Evolutionary conservation across 2,888 invertebrate genomes (phyloP).

Genomic region (Ischnus inquisitorius): DNA sequence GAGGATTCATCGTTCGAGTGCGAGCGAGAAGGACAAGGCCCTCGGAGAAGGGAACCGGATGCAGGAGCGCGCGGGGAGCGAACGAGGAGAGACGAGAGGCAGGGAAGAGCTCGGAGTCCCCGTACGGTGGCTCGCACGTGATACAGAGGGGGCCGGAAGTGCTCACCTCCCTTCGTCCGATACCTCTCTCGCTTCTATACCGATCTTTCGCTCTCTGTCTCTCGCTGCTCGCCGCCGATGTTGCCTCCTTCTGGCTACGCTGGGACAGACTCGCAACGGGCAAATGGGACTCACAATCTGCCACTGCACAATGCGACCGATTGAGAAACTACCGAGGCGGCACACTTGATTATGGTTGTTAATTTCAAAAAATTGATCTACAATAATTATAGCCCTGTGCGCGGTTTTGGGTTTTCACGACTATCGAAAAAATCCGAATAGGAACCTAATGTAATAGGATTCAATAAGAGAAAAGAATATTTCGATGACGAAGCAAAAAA

Average conservation of each 20-base stretch:
- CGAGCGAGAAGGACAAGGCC: conserved; percentile 56
- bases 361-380: too few species aligned
- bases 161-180: conserved; percentile 77
- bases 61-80: conserved; percentile 60
- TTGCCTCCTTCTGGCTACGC: conserved; percentile 59
- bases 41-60: conserved; percentile 69
- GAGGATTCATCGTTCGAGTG: conserved; percentile 66
- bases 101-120: conserved; percentile 80
- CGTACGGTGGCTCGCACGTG: conserved; percentile 85
- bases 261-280: conserved; percentile 71
- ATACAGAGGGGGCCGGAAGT: conserved; percentile 85
- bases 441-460: too few species aligned
- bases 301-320: conserved; percentile 62
- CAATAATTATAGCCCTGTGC: too few species aligned
- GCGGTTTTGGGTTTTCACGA: too few species aligned
- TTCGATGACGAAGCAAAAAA: too few species aligned
- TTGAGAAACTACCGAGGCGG: neutral
- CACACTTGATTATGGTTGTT: neutral
- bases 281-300: conserved; percentile 78
- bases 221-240: conserved; percentile 59
- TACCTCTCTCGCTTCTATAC: conserved; percentile 72
- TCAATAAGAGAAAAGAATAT: neutral
- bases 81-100: conserved; percentile 68
- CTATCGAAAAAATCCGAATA: too few species aligned
- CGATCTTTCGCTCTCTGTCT: conserved; percentile 76